phyloP scores from a whole-genome alignment of 2,797 vertebrate species.

The Mormyrus hasselquistii region DNA sequence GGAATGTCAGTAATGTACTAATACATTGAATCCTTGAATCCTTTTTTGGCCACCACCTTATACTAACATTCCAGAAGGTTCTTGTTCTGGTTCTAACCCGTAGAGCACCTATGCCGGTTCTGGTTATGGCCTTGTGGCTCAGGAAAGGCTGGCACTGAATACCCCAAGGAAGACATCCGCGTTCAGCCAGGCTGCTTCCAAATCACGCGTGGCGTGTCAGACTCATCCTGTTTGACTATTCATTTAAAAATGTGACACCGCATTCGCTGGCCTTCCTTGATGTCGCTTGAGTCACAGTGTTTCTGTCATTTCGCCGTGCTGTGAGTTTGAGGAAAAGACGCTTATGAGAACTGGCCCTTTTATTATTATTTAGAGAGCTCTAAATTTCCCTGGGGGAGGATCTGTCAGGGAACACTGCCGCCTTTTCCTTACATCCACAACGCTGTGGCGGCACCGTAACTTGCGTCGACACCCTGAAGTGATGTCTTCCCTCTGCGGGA shows the following conservation, averaged over 20 bases:
- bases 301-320: not conserved
- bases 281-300: not conserved
- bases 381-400: conserved; percentile 29
- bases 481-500: conserved; percentile 14
- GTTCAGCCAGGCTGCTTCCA: too few relatives aligned
- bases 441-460: conserved; percentile 15
- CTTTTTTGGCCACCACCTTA: not conserved
- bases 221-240: not conserved
- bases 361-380: conserved; percentile 31
- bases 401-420: conserved; percentile 26
- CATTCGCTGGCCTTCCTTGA: not conserved
- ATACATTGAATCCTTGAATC: not conserved
- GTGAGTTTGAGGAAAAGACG: not conserved
- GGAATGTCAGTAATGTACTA: not conserved
- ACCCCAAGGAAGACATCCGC: not conserved
- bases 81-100: not conserved
- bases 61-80: not conserved
- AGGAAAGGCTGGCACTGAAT: not conserved
- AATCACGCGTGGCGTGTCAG: not conserved
- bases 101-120: not conserved
- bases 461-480: not conserved
- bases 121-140: not conserved
- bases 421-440: conserved; percentile 26
- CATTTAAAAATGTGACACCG: not conserved
- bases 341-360: conserved; percentile 15